Evolutionary conservation across 1,140 invertebrate genomes (phyloP).

Genomic region (Drosophila melanica): DNA sequence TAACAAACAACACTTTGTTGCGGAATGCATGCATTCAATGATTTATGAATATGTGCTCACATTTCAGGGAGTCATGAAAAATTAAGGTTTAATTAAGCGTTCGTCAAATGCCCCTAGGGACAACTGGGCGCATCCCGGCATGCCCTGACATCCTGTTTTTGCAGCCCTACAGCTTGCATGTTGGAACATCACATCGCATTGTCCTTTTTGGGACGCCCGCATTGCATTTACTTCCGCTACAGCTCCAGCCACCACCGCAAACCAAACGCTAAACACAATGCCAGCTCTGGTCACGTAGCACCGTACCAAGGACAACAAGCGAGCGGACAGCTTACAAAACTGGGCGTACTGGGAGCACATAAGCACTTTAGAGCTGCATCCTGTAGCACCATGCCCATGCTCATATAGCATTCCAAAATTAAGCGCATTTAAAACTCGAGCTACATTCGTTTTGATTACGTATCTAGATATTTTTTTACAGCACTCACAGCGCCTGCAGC

Average conservation of each 20-base stretch:
- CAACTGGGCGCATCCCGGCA: slow-evolving; percentile 46
- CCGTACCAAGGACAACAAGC: slow-evolving; percentile 27
- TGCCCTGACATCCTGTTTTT: slow-evolving; percentile 62
- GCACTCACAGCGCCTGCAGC: slow-evolving; percentile 17
- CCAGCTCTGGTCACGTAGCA: slow-evolving; percentile 50
- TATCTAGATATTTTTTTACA: slow-evolving; percentile 33
- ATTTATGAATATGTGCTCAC: slow-evolving; percentile 50
- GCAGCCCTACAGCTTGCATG: slow-evolving; percentile 22
- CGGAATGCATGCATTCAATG: slow-evolving; percentile 31
- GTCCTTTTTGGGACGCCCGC: slow-evolving; percentile 62
- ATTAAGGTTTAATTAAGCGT: slow-evolving; percentile 77
- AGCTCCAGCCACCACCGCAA: slow-evolving; percentile 19
- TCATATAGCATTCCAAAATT: slow-evolving; percentile 56
- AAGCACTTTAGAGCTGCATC: slow-evolving; percentile 45
- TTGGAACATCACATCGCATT: slow-evolving; percentile 49
- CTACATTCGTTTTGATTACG: slow-evolving; percentile 67
- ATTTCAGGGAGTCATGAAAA: slow-evolving; percentile 57
- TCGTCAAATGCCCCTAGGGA: slow-evolving; percentile 43
- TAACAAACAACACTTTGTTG: background rate
- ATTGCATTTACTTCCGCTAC: slow-evolving; percentile 69
- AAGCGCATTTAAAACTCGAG: slow-evolving; percentile 69
- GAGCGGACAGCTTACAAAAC: slow-evolving; percentile 15
- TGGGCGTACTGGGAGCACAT: slow-evolving; percentile 39
- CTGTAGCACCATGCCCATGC: slow-evolving; percentile 29
- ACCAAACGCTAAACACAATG: slow-evolving; percentile 57